Conservation (phyloP, 1,140 invertebrate species). For the Brachionus angularis region DNA sequence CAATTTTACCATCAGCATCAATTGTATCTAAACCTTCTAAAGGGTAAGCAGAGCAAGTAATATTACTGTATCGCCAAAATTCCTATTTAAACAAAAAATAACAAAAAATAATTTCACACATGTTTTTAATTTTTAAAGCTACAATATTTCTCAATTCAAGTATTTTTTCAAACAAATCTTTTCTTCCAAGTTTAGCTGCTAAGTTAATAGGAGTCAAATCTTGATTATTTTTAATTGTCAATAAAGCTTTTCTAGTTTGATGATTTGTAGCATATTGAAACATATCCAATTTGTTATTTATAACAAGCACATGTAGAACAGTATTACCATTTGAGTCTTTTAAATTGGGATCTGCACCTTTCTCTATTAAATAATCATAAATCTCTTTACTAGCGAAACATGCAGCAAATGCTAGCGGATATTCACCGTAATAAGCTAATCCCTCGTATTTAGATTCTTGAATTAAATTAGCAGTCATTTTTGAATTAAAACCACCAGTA, state of each 20-base stretch:
- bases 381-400: constrained; percentile 92
- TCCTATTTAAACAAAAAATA: constrained; percentile 63
- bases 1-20: constrained; percentile 83
- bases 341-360: constrained; percentile 81
- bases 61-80: constrained; percentile 97
- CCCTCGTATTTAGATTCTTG: constrained; percentile 59
- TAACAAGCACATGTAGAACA: constrained; percentile 95
- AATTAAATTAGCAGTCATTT: constrained; percentile 47
- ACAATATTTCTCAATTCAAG: constrained; percentile 80
- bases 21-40: constrained; percentile 91
- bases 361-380: constrained; percentile 89
- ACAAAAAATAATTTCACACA: neutral
- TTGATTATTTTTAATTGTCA: constrained; percentile 71
- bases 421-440: constrained; percentile 88
- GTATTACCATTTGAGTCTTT: constrained; percentile 74
- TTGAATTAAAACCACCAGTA: constrained; percentile 65
- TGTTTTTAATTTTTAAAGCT: constrained; percentile 45
- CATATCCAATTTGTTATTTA: constrained; percentile 95
- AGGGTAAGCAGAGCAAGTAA: constrained; percentile 96
- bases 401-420: constrained; percentile 90
- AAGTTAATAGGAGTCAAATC: constrained; percentile 89
- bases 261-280: constrained; percentile 93
- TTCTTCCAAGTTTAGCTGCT: constrained; percentile 87
- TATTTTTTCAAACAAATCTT: constrained; percentile 94
- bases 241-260: constrained; percentile 79